Percentiles rank a stretch among this genome's conserved stretches.
phyloP scores from a whole-genome alignment of 2,113 vertebrate genomes.

The Anoura caudifer region DNA sequence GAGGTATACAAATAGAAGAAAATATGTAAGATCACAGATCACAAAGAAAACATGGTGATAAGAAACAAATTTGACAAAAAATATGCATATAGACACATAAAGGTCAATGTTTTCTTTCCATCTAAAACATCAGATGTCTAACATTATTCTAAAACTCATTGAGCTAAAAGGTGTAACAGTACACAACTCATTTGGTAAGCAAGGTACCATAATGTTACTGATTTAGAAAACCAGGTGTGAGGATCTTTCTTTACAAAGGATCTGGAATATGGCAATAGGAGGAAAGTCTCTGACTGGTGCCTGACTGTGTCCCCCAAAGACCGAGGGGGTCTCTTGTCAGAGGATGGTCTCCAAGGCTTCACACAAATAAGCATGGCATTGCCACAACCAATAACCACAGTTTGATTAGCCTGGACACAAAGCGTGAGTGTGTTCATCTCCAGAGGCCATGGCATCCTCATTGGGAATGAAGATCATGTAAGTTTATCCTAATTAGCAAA shows the following conservation, averaged over 20 bases:
- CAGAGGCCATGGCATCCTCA: not conserved
- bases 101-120: not conserved
- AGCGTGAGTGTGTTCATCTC: not conserved
- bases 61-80: not conserved
- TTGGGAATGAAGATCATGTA: not conserved
- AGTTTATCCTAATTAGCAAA: not conserved
- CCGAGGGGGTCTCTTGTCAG: not conserved
- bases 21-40: conserved; percentile 20
- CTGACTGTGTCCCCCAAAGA: not conserved
- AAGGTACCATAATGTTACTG: not conserved
- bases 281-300: not conserved
- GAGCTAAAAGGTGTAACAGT: not conserved
- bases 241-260: not conserved
- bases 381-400: not conserved
- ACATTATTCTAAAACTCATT: not conserved
- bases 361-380: not conserved
- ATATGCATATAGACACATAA: not conserved
- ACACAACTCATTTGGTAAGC: not conserved
- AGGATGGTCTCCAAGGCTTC: not conserved
- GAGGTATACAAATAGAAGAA: conserved; percentile 51
- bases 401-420: not conserved
- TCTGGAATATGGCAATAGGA: not conserved
- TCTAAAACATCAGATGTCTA: not conserved
- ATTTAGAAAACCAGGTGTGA: not conserved
- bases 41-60: not conserved